A percentile compares a stretch with the other conserved stretches of the same genome.
These are phyloP conservation scores for Eremophila alpestris DNA, from an alignment of 2,797 vertebrate genomes.

Conservation along the genomic window DNA sequence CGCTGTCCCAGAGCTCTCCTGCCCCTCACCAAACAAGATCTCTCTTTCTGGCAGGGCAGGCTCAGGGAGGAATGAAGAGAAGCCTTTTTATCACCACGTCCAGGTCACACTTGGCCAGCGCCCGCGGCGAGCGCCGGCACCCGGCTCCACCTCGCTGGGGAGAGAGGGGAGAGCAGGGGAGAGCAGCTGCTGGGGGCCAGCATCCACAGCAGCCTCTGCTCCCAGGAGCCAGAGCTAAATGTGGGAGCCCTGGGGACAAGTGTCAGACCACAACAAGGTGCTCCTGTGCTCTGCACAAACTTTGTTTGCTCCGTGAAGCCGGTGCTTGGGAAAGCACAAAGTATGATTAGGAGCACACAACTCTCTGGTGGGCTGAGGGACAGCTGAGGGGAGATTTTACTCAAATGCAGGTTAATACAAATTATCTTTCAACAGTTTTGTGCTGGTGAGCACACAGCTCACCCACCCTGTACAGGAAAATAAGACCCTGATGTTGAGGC, in stretches of 20 bases:
- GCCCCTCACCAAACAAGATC: not conserved
- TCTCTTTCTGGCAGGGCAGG: not conserved
- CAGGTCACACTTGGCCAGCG: not conserved
- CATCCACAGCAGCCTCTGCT: not conserved
- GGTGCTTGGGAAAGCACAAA: fast-evolving
- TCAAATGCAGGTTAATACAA: not conserved
- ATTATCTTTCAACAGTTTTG: not conserved
- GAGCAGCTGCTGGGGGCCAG: not conserved
- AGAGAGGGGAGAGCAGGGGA: not conserved
- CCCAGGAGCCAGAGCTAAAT: fast-evolving
- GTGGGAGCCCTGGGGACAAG: not conserved
- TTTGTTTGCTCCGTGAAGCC: fast-evolving
- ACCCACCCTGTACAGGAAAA: not conserved
- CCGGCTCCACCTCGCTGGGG: not conserved
- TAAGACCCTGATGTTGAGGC: not conserved
- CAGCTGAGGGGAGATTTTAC: not conserved
- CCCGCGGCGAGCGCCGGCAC: conserved; percentile 1
- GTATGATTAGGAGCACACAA: not conserved
- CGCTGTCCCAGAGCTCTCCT: not conserved
- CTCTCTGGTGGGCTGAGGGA: fast-evolving
- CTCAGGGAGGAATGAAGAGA: not conserved
- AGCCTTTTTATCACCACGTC: not conserved
- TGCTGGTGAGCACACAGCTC: not conserved
- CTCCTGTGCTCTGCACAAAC: fast-evolving
- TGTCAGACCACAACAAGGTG: fast-evolving